These are phyloP conservation scores for Ciconia maguari DNA, from an alignment of 2,113 vertebrate genomes.

Conservation along the genomic window DNA sequence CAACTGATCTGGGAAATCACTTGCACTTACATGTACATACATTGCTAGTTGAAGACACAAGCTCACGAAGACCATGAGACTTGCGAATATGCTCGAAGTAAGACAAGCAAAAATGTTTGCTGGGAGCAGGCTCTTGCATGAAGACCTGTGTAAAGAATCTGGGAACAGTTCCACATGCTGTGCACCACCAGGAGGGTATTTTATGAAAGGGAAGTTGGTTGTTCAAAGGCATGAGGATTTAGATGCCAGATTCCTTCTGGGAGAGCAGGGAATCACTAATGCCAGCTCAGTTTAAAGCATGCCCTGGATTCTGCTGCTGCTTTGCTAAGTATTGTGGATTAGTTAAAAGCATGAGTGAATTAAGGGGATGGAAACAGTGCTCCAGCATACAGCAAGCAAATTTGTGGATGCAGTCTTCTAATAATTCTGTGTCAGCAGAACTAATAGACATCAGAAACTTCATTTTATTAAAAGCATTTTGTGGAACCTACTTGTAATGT, in stretches of 20 bases:
- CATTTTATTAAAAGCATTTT: constrained; percentile 32
- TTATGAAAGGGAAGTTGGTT: not conserved
- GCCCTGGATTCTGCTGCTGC: not conserved
- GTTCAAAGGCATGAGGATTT: not conserved
- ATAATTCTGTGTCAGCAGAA: constrained; percentile 1
- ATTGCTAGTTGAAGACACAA: not conserved
- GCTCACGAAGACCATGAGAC: not conserved
- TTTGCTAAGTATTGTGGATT: not conserved
- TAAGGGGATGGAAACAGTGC: constrained; percentile 8
- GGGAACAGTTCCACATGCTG: not conserved
- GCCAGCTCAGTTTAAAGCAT: not conserved
- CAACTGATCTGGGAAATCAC: not conserved
- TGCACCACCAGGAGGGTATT: not conserved
- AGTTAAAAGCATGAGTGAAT: constrained; percentile 21
- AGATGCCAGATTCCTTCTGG: not conserved
- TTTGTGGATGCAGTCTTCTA: not conserved
- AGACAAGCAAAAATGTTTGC: not conserved
- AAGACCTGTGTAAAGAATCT: not conserved
- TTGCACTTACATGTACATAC: too few relatives aligned
- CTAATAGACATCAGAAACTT: not conserved
- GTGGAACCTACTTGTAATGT: not conserved
- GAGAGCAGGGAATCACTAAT: not conserved
- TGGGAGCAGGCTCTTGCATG: not conserved
- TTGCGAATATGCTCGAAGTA: not conserved
- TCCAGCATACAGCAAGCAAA: not conserved